These are phyloP conservation scores for Ips typographus DNA, from an alignment of 1,140 invertebrate species.

Conservation along the genomic window DNA sequence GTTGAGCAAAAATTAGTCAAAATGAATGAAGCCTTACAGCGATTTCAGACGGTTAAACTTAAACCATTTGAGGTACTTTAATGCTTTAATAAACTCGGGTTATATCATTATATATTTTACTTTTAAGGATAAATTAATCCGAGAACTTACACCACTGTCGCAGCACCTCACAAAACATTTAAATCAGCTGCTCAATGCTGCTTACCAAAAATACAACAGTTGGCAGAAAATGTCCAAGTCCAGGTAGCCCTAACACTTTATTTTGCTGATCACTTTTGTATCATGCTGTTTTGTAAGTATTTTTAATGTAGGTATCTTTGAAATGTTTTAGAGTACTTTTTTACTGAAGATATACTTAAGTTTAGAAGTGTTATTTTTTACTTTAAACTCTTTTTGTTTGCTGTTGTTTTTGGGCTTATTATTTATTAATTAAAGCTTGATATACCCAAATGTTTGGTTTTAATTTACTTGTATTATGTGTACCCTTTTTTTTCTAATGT, in stretches of 20 bases:
- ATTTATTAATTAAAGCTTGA: too few species aligned
- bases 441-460: too few species aligned
- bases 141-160: constrained; percentile 75
- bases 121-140: constrained; percentile 71
- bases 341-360: too few species aligned
- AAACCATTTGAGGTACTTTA: constrained; percentile 76
- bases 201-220: constrained; percentile 77
- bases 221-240: constrained; percentile 78
- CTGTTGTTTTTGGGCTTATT: too few species aligned
- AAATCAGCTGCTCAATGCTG: constrained; percentile 79
- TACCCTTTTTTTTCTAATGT: too few species aligned
- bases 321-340: not conserved
- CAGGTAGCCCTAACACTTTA: constrained; percentile 57
- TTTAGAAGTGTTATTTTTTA: too few species aligned
- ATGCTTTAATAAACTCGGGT: not conserved
- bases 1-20: constrained; percentile 78
- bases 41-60: constrained; percentile 84
- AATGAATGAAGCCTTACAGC: constrained; percentile 85
- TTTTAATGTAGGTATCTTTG: not conserved
- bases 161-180: constrained; percentile 83
- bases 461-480: too few species aligned
- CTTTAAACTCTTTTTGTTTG: too few species aligned
- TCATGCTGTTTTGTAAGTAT: constrained; percentile 5
- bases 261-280: not conserved
- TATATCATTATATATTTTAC: not conserved